Percentiles rank a stretch among this genome's conserved stretches.
These are phyloP conservation scores for Flabesymbios commensalis DNA, from an alignment of 2,888 invertebrate genomes.

Conservation along the genomic window DNA sequence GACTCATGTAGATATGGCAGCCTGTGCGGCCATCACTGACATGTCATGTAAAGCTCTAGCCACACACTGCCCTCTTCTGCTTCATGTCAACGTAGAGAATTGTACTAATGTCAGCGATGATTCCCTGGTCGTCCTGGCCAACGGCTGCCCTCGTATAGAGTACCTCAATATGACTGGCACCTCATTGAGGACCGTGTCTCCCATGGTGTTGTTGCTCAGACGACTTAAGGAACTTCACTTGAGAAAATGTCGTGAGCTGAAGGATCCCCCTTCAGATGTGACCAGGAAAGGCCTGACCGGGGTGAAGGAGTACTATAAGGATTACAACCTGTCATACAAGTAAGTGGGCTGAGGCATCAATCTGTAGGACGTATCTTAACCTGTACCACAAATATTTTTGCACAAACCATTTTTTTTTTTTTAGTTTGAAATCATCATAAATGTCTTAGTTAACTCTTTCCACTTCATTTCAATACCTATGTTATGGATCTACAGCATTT, in stretches of 20 bases:
- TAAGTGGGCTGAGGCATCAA: slow-evolving; percentile 4
- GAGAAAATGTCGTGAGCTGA: not conserved
- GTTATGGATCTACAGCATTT: too few species aligned
- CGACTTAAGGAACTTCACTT: not conserved
- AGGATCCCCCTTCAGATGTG: slow-evolving; percentile 1
- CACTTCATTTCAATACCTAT: too few species aligned
- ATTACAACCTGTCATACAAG: slow-evolving; percentile 9
- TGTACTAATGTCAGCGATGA: slow-evolving; percentile 1
- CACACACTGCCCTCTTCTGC: not conserved
- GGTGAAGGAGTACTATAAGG: slow-evolving; percentile 1
- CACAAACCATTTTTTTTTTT: too few species aligned
- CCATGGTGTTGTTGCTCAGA: not conserved
- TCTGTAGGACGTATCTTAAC: too few species aligned
- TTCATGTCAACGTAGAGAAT: not conserved
- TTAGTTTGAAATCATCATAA: too few species aligned
- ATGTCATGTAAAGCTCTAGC: not conserved
- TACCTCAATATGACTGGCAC: slow-evolving; percentile 2
- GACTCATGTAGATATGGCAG: not conserved
- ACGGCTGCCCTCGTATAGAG: not conserved
- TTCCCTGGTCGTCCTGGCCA: not conserved
- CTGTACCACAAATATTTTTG: too few species aligned
- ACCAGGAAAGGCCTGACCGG: not conserved
- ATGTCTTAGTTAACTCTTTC: too few species aligned
- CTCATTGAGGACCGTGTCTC: not conserved
- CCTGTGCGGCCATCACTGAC: slow-evolving; percentile 1